Base-by-base conservation (phyloP, 2,113 vertebrate genomes). In the Campylorhamphus procurvoides region DNA sequence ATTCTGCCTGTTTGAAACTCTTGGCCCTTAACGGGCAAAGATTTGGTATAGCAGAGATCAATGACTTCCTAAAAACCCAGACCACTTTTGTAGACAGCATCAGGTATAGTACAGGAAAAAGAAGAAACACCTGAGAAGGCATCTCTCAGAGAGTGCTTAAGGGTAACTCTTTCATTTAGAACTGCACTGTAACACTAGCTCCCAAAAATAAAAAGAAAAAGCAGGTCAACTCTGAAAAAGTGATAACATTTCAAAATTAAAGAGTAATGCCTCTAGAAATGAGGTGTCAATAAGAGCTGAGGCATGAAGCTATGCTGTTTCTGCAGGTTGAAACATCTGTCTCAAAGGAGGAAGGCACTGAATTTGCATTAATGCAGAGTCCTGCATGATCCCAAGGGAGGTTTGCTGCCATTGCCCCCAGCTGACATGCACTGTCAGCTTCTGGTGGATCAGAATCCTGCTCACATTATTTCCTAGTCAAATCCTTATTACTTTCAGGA, bases 351-450 rank as follows among this genome's bases (percentile, higher is more conserved):
- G 20, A 37, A 22, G 33, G 67, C 87, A 87, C 47, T 42, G 31
- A 47, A 35, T 84, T 59, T 84, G 42, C 74, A 29, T 35, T 84
- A 76, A 62, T 3, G 2, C 33, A 53, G 58, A 25, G 27, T 37
- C 24, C 46, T 37, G 25, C 40, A 24, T 60, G 50, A 49, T 62
- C 47, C 47, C 44, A 50, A 24, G 35, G 23, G 73, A 87, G 23
- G 33, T 0, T 77, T 60, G 35, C 52, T 94, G 55, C 47, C 0
- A 0, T 59, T 40, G 67, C 29, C 39, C 33, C 37, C 4, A 1
- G 31, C 29, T 73, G 71, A 40, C 7, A 6, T 25, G 28, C 39
- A 50, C 50, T 62, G 42, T 52, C 63, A 64, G 1, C 1, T 0
- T 44, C 72, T 8, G 44, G 79, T 40, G 28, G 25, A 42, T 55